These are phyloP conservation scores for Falco peregrinus DNA, from an alignment of 2,797 vertebrate species.

Conservation along the genomic window DNA sequence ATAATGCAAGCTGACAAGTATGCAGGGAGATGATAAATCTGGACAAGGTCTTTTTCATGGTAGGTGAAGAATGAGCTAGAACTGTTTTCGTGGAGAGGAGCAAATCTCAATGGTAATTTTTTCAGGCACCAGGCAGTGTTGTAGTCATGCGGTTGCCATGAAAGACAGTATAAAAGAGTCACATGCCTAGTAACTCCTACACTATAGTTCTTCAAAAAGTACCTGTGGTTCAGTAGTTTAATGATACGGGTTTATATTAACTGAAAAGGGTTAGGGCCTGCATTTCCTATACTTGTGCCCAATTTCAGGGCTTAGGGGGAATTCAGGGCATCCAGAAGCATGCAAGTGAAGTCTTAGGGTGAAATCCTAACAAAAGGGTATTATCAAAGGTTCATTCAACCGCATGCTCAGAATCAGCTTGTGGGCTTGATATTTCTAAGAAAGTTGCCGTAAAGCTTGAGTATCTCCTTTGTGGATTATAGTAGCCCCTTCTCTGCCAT, in stretches of 20 bases:
- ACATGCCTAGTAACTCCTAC: neutral
- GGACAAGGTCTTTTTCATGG: conserved; percentile 16
- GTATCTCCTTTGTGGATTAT: neutral
- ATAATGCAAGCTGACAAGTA: conserved; percentile 29
- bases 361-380: neutral
- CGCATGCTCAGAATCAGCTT: neutral
- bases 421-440: neutral
- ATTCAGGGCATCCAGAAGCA: neutral
- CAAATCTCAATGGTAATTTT: conserved; percentile 21
- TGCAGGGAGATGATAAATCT: conserved; percentile 8
- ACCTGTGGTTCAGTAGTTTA: neutral
- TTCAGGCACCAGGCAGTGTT: neutral
- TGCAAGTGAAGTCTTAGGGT: neutral
- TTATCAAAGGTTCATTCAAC: neutral
- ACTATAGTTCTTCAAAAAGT: neutral
- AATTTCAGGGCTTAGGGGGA: neutral
- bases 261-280: neutral
- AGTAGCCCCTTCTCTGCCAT: neutral
- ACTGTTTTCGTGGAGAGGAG: neutral
- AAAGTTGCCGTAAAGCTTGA: neutral
- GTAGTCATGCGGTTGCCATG: neutral
- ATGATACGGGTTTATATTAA: neutral
- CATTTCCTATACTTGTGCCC: neutral
- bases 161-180: neutral
- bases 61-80: conserved; percentile 28